A percentile compares a stretch with the other conserved stretches of the same genome.
Evolutionary conservation across 2,888 invertebrate genomes (phyloP).

Genomic region (Drosophila subquinaria): DNA sequence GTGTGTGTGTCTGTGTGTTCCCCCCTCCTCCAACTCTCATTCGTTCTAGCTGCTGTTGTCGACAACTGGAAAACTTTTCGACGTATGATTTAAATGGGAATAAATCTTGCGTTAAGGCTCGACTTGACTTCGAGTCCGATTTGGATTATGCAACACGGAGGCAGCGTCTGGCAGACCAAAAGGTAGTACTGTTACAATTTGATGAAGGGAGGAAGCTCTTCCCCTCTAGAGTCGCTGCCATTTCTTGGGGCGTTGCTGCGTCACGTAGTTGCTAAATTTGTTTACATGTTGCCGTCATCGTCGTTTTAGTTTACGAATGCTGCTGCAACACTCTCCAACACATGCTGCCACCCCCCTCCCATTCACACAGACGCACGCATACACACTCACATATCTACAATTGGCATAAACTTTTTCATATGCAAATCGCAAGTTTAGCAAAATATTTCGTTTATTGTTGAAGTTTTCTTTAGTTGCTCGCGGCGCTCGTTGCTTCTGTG

Average conservation of each 20-base stretch:
- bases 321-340: conserved; percentile 6
- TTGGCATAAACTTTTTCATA: conserved; percentile 81
- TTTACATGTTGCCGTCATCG: conserved; percentile 71
- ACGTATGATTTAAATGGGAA: conserved; percentile 81
- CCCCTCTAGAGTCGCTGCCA: conserved; percentile 22
- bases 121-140: conserved; percentile 54
- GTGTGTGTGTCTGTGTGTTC: not conserved
- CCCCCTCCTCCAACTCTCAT: not conserved
- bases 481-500: conserved; percentile 13
- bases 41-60: conserved; percentile 52
- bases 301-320: conserved; percentile 54
- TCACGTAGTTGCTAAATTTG: conserved; percentile 81
- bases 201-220: not conserved
- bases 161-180: conserved; percentile 40
- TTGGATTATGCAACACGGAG: conserved; percentile 75
- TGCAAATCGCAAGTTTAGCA: conserved; percentile 83
- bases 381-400: conserved; percentile 52
- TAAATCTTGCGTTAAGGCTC: conserved; percentile 80
- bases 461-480: conserved; percentile 75
- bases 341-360: not conserved
- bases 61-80: conserved; percentile 69
- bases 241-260: conserved; percentile 54
- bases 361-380: conserved; percentile 3
- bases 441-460: conserved; percentile 83
- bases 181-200: conserved; percentile 7